Evolutionary conservation across 1,140 invertebrate species (phyloP), one percentile per base, ranked within the genome.

Genomic region (Danaus plexippus): DNA sequence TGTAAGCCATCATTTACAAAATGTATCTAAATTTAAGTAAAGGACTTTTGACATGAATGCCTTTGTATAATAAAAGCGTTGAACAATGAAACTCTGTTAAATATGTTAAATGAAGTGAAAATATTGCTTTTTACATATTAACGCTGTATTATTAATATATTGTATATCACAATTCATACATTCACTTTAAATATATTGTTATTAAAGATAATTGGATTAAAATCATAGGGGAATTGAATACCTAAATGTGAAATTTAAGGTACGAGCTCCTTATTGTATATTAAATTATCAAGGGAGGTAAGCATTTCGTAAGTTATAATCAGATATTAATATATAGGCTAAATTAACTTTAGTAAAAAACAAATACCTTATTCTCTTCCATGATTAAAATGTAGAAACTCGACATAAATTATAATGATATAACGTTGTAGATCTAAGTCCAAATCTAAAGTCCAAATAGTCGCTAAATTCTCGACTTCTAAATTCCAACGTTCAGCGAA

Each of bases 401-500:
- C n/a, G 22, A 40, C 47, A 11, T 9, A 32, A 32, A 32, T 32
- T 32, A 32, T 32, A 32, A 32, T 32, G 22, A 49, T 48, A 55
- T 55, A 48, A 48, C 22, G 22, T 32, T 32, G 22, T 32, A 32
- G 22, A 32, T 32, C 22, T 32, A 32, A 32, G 22, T 32, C 11
- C 41, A 43, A 50, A 56, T 48, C 47, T 22, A 9, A 41, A 51
- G n/a, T 41, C 11, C 9, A 51, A 47, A 40, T 48, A 49, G 15
- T 43, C 52, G 57, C 53, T 44, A 61, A 73, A 71, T 66, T 69
- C 66, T 60, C 63, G 11, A 52, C 54, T 62, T 59, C 59, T 68
- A 57, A 64, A 66, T 73, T 66, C 63, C 63, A 65, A 46, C 60
- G 60, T 66, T 69, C 63, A 65, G 57, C 55, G 60, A 54, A 57